A percentile compares a stretch with the other conserved stretches of the same genome.
Conservation (phyloP, 2,113 vertebrate genomes). For the Xiphias gladius region DNA sequence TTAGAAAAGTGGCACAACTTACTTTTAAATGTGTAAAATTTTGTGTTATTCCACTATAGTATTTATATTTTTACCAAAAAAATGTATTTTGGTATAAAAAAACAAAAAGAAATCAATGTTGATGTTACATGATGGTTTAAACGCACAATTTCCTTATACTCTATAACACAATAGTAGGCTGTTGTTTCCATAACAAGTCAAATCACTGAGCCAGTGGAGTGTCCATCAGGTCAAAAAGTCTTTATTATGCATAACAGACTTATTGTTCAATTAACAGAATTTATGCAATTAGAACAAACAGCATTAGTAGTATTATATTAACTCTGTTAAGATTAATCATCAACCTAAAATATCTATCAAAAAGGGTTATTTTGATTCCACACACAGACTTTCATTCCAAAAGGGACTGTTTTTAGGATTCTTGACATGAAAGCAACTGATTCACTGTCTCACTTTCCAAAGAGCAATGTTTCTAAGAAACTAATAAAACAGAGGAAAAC, state of each 20-base stretch:
- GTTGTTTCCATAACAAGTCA: neutral
- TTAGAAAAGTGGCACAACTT: too few relatives aligned
- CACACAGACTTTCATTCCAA: neutral
- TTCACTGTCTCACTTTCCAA: neutral
- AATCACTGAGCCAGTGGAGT: neutral
- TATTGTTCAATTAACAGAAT: conserved; percentile 13
- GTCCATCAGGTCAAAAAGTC: neutral
- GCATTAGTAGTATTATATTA: conserved; percentile 49
- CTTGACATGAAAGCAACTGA: neutral
- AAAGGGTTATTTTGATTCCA: neutral
- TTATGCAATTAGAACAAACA: conserved; percentile 5
- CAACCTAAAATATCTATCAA: neutral
- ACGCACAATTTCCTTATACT: neutral
- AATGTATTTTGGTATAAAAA: too few relatives aligned
- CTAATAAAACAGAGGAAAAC: neutral
- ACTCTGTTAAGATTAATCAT: conserved; percentile 5
- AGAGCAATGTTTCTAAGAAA: neutral
- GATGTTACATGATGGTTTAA: too few relatives aligned
- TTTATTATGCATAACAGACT: conserved; percentile 45
- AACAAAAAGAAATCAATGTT: too few relatives aligned
- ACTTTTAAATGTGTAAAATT: neutral
- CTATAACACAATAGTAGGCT: neutral
- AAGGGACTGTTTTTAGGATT: neutral
- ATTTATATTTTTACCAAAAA: neutral
- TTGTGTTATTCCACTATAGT: neutral